Evolutionary conservation across 2,797 vertebrate genomes (phyloP), one percentile per base, ranked within the genome.

Genomic region (Sebastes paucispinis): DNA sequence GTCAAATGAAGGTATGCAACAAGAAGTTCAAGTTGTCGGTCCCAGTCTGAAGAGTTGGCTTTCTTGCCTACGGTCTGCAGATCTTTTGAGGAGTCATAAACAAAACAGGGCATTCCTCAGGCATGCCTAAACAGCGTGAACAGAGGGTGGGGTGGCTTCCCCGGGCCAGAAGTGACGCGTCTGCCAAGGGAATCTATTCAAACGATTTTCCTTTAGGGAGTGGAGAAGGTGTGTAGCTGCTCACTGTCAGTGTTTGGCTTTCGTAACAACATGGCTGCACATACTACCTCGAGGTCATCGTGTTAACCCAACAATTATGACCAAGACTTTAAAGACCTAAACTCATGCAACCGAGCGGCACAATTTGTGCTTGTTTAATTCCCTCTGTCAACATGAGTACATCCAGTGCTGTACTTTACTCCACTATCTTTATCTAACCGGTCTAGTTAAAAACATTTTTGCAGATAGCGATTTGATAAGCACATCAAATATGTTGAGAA

Each of bases 31-130:
- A 16, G 13, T 4, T 54, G 24, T 64, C 27, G 24, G 34, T 7
- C 18, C 8, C 29, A 14, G 22, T 32, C 43, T 25, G 5, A 8
- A 12, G 63, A 25, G 20, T 10, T 20, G 3, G 2, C 27, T 24
- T 47, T 54, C 27, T 47, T 54, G 22, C 74, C 8, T 59, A 2
- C 1, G 27, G 50, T 50, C 62, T 22, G 57, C 31, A 29, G n/a
- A 39, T 55, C 27, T 77, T 62, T 34, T 24, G 64, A 58, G 60
- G 47, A 16, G 39, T 65, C 39, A 5, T 59, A 74, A 72, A 87
- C 66, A 75, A 73, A 83, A 60, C 52, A 13, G 80, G 84, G 90
- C 84, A 90, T 93, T 92, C 91, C 88, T 92, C 63, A 27, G 81
- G 65, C 93, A 76, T 69, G 93, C 70, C 83, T 72, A 5, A 55